Conservation (phyloP, 2,113 vertebrate genomes). For the Grantiella picta region DNA sequence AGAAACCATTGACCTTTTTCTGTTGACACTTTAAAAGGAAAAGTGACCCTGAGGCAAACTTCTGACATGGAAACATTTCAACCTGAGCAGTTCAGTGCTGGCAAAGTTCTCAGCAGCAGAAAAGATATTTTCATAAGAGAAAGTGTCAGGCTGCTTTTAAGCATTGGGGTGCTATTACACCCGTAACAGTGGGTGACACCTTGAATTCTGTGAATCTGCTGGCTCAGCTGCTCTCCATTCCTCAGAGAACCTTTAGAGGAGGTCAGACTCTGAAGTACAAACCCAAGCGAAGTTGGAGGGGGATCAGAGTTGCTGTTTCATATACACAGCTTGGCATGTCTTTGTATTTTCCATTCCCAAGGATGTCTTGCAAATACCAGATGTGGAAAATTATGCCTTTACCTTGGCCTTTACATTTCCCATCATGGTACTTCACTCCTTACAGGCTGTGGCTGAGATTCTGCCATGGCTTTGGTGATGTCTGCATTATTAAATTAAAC, state of each 20-base stretch:
- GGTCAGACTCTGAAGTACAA: background rate
- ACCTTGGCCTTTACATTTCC: background rate
- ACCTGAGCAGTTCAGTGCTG: background rate
- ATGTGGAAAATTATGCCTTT: background rate
- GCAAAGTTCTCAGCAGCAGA: background rate
- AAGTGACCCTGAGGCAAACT: conserved; percentile 4
- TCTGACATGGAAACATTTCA: background rate
- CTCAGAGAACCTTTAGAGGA: background rate
- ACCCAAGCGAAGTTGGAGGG: background rate
- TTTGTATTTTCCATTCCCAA: background rate
- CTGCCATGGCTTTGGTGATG: background rate
- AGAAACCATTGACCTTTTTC: background rate
- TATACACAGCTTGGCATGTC: background rate
- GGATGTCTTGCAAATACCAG: background rate
- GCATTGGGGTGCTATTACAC: background rate
- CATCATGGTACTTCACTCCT: background rate
- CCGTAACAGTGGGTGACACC: background rate
- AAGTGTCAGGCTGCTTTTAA: background rate
- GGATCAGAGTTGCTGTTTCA: background rate
- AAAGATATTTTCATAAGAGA: background rate
- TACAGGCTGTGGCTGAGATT: background rate
- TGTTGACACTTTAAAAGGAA: background rate
- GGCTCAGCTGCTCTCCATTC: background rate
- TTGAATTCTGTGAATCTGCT: background rate
- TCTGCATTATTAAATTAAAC: background rate